Evolutionary conservation across 2,888 invertebrate species (phyloP).

Genomic region (Sarcophaga rosellei): DNA sequence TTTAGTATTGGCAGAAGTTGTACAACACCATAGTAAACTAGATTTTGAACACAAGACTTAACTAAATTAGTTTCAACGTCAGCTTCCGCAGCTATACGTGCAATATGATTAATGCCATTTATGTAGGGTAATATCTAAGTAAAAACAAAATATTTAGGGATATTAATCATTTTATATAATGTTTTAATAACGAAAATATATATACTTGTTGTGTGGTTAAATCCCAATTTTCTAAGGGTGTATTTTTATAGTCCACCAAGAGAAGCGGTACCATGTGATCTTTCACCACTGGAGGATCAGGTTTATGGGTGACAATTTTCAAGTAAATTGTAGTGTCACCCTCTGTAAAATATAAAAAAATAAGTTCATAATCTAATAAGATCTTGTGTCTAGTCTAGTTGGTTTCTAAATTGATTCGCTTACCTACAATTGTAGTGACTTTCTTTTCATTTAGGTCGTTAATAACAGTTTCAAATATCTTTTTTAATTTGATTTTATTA

Average conservation of each 20-base stretch:
- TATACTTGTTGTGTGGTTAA: conserved; percentile 94
- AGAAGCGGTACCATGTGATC: conserved; percentile 96
- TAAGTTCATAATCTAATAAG: conserved; percentile 24
- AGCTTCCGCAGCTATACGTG: conserved; percentile 93
- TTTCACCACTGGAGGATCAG: conserved; percentile 90
- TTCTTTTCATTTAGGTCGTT: conserved; percentile 91
- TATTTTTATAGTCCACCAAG: conserved; percentile 84
- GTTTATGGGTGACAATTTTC: conserved; percentile 91
- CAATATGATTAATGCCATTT: conserved; percentile 95
- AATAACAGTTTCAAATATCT: conserved; percentile 89
- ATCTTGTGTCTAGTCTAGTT: conserved; percentile 18
- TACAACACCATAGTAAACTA: conserved; percentile 90
- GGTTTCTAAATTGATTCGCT: conserved; percentile 69
- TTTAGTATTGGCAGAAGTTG: conserved; percentile 90
- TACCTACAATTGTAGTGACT: conserved; percentile 89
- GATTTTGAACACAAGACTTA: conserved; percentile 96
- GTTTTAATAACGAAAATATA: not conserved
- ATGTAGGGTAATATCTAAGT: conserved; percentile 87
- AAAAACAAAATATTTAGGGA: no score
- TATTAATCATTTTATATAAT: not conserved
- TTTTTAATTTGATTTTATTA: conserved; percentile 87
- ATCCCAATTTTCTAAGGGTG: conserved; percentile 92
- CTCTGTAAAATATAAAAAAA: conserved; percentile 82
- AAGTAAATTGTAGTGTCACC: conserved; percentile 94
- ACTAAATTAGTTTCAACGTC: conserved; percentile 97